Evolutionary conservation across 2,888 invertebrate genomes (phyloP).

Genomic region (Mylabris sibirica): DNA sequence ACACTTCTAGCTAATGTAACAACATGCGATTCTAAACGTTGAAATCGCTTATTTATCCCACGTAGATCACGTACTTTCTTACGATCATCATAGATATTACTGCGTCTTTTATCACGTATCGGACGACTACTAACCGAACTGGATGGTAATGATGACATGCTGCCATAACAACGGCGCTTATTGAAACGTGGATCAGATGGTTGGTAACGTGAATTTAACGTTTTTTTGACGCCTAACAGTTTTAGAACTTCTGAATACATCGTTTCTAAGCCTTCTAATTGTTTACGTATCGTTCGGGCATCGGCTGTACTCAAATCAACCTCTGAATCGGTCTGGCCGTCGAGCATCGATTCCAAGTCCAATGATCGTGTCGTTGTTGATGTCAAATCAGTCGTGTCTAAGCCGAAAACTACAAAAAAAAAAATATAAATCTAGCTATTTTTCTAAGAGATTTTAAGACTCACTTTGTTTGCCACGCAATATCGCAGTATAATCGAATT

Average conservation of each 20-base stretch:
- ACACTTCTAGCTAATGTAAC: slow-evolving; percentile 85
- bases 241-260: slow-evolving; percentile 87
- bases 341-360: slow-evolving; percentile 80
- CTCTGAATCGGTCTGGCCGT: slow-evolving; percentile 73
- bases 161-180: slow-evolving; percentile 72
- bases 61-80: slow-evolving; percentile 74
- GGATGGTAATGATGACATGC: slow-evolving; percentile 83
- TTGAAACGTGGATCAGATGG: slow-evolving; percentile 66
- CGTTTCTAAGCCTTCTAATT: slow-evolving; percentile 82
- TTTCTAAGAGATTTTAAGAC: slow-evolving; percentile 47
- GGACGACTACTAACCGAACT: slow-evolving; percentile 84
- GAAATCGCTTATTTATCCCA: slow-evolving; percentile 87
- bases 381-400: slow-evolving; percentile 78
- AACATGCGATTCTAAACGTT: slow-evolving; percentile 88
- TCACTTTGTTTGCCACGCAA: slow-evolving; percentile 69
- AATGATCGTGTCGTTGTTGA: slow-evolving; percentile 80
- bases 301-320: slow-evolving; percentile 79
- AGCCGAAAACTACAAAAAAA: slow-evolving; percentile 69
- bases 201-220: slow-evolving; percentile 62
- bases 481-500: slow-evolving; percentile 64
- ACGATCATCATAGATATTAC: slow-evolving; percentile 75
- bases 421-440: neutral
- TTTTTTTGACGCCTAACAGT: slow-evolving; percentile 67
- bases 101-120: slow-evolving; percentile 72
- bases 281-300: slow-evolving; percentile 79